These are phyloP conservation scores for Campoletis sonorensis DNA, from an alignment of 1,140 invertebrate species.

Conservation along the genomic window DNA sequence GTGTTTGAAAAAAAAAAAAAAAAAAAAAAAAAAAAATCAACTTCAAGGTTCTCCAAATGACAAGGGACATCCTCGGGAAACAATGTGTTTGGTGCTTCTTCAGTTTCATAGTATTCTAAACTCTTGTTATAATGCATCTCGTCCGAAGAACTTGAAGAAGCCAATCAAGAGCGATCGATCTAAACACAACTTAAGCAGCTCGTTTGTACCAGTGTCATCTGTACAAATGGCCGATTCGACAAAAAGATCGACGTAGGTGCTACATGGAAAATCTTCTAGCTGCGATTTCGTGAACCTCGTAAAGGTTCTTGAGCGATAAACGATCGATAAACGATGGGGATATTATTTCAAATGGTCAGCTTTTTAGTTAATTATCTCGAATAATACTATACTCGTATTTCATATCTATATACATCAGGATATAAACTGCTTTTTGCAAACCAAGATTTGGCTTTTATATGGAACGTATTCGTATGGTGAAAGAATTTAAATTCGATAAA, in stretches of 20 bases:
- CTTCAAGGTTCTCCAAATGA: background rate
- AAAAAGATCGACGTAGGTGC: constrained; percentile 13
- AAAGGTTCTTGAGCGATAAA: background rate
- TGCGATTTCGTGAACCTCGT: background rate
- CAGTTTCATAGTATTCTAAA: background rate
- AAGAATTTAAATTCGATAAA: constrained; percentile 24
- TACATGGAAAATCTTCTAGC: background rate
- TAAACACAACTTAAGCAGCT: constrained; percentile 25
- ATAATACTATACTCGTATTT: constrained; percentile 20
- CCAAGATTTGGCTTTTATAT: background rate
- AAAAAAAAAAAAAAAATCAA: no score
- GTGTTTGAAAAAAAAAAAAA: constrained; percentile 27
- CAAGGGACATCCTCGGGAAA: background rate
- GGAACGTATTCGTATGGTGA: background rate
- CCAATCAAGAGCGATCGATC: constrained; percentile 20
- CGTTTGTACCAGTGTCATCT: constrained; percentile 40
- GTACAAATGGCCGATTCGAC: constrained; percentile 35
- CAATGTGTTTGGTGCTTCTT: background rate
- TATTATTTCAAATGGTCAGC: constrained; percentile 19
- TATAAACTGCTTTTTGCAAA: background rate
- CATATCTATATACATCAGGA: background rate
- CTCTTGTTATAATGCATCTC: background rate
- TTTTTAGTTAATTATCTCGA: constrained; percentile 24
- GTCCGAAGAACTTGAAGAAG: constrained; percentile 13
- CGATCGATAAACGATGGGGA: constrained; percentile 12